Evolutionary conservation across 2,113 vertebrate genomes (phyloP).

Genomic region (Perca fluviatilis): DNA sequence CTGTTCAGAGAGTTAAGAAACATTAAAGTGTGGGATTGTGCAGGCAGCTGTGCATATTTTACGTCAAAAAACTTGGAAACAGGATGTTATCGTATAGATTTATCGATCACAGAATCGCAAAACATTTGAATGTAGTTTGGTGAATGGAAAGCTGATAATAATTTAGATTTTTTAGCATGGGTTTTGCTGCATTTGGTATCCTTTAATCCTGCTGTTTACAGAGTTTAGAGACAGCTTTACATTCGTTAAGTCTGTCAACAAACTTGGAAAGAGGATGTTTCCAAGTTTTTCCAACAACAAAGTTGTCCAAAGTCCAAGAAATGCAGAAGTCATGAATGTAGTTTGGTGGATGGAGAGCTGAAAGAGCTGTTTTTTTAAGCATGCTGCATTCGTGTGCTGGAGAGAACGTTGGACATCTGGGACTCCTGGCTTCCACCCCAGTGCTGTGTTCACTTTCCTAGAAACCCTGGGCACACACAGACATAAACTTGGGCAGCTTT

Average conservation of each 20-base stretch:
- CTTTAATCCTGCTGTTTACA: neutral
- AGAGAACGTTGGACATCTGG: slow-evolving; percentile 7
- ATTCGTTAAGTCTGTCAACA: no score
- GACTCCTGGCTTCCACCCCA: neutral
- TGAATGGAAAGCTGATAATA: neutral
- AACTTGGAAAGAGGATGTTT: neutral
- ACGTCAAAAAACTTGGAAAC: no score
- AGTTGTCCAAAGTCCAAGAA: no score
- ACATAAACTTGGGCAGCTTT: neutral
- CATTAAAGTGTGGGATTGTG: neutral
- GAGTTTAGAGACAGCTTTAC: no score
- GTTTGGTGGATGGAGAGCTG: neutral
- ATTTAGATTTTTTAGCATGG: neutral
- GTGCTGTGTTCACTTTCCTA: slow-evolving; percentile 42
- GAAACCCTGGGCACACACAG: neutral
- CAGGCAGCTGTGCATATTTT: neutral
- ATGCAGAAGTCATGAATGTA: neutral
- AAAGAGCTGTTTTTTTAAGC: neutral
- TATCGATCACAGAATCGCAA: neutral
- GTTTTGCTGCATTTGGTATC: neutral
- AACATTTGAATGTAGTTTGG: neutral
- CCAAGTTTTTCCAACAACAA: no score
- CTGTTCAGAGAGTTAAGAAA: no score
- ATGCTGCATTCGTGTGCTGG: slow-evolving; percentile 6
- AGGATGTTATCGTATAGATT: neutral